Evolutionary conservation across 2,888 invertebrate species (phyloP).

Genomic region (Andrena haemorrhoa): DNA sequence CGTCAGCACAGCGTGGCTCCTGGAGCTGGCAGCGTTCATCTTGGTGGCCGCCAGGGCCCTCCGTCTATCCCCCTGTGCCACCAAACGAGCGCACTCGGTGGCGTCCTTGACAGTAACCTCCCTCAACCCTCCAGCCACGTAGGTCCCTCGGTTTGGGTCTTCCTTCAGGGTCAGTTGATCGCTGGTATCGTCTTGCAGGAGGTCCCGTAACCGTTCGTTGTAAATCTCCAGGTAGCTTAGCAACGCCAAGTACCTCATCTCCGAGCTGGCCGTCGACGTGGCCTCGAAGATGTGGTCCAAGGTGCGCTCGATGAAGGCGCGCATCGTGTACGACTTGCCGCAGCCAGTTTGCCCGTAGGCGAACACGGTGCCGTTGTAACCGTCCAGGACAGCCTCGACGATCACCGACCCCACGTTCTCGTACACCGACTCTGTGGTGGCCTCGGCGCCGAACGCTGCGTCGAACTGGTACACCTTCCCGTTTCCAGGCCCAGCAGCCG

Average conservation of each 20-base stretch:
- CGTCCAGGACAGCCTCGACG: slow-evolving; percentile 92
- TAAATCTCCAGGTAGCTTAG: slow-evolving; percentile 94
- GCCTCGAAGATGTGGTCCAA: slow-evolving; percentile 96
- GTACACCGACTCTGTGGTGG: slow-evolving; percentile 94
- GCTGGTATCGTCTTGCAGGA: slow-evolving; percentile 87
- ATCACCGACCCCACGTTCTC: slow-evolving; percentile 89
- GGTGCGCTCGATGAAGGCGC: slow-evolving; percentile 92
- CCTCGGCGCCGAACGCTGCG: slow-evolving; percentile 91
- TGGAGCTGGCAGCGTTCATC: slow-evolving; percentile 95
- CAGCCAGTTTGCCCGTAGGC: slow-evolving; percentile 97
- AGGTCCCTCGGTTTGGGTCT: slow-evolving; percentile 86
- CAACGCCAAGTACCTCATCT: slow-evolving; percentile 90
- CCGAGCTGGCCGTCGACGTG: slow-evolving; percentile 89
- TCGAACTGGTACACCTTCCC: slow-evolving; percentile 88
- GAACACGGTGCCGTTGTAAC: slow-evolving; percentile 97
- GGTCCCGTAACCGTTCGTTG: slow-evolving; percentile 92
- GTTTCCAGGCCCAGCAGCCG: slow-evolving; percentile 83
- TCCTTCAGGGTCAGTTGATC: slow-evolving; percentile 89
- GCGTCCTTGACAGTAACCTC: slow-evolving; percentile 89
- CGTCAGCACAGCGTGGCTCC: slow-evolving; percentile 95
- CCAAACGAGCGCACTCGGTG: slow-evolving; percentile 90
- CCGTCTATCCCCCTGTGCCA: slow-evolving; percentile 92
- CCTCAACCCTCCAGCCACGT: slow-evolving; percentile 87
- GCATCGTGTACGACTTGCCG: slow-evolving; percentile 96
- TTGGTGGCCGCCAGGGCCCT: slow-evolving; percentile 93